A percentile compares a stretch with the other conserved stretches of the same genome.
Conservation (phyloP, 2,888 invertebrate genomes). For the Philopedon plagiatum region DNA sequence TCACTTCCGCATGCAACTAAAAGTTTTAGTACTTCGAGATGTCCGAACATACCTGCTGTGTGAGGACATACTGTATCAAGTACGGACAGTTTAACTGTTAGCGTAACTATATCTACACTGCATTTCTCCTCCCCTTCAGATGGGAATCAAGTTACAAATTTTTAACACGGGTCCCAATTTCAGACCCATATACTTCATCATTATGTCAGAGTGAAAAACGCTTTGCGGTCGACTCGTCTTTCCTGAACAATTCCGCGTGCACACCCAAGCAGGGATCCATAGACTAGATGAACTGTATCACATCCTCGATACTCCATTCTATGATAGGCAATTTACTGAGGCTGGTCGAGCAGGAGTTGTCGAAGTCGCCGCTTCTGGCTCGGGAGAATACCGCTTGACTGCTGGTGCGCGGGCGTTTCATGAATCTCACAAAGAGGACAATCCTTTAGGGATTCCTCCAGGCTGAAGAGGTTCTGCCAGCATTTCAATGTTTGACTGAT, state of each 20-base stretch:
- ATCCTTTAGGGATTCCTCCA: constrained; percentile 60
- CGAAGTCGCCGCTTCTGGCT: constrained; percentile 78
- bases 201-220: constrained; percentile 95
- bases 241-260: constrained; percentile 92
- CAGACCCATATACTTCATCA: constrained; percentile 99
- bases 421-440: constrained; percentile 64
- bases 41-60: constrained; percentile 82
- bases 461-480: constrained; percentile 73
- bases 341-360: constrained; percentile 73
- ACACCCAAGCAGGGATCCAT: constrained; percentile 88
- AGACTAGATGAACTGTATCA: constrained; percentile 90
- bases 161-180: constrained; percentile 97
- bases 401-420: constrained; percentile 49
- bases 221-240: constrained; percentile 98
- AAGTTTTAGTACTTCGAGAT: constrained; percentile 80
- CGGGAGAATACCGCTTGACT: constrained; percentile 67
- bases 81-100: constrained; percentile 13
- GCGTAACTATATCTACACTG: constrained; percentile 47
- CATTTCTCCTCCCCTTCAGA: constrained; percentile 80
- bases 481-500: constrained; percentile 72
- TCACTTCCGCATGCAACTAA: constrained; percentile 86
- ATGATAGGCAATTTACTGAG: constrained; percentile 75
- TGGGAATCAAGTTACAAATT: constrained; percentile 92
- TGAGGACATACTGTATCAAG: constrained; percentile 79
- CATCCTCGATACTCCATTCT: constrained; percentile 96